Evolutionary conservation across 2,888 invertebrate species (phyloP).

Genomic region (Aspidapion aeneum): DNA sequence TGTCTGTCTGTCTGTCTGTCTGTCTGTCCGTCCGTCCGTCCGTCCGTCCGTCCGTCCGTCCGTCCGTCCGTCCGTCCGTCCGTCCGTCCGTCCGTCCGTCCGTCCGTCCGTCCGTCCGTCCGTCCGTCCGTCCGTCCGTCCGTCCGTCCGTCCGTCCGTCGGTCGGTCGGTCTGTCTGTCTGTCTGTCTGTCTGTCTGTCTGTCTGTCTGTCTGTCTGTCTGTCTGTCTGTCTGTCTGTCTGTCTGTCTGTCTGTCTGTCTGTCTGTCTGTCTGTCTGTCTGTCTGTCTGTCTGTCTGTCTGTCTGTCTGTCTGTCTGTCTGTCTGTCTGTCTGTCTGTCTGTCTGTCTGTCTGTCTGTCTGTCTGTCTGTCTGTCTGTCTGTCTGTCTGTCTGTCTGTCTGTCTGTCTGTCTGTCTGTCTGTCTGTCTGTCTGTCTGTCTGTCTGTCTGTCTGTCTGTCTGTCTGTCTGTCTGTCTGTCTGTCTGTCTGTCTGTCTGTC

Average conservation of each 20-base stretch:
- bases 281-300: too few species aligned
- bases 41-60: conserved; percentile 15
- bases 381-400: conserved; percentile 17
- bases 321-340: too few species aligned
- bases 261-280: conserved; percentile 17
- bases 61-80: conserved; percentile 15
- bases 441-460: too few species aligned
- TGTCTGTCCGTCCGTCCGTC: too few species aligned
- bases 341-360: conserved; percentile 14
- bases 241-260: conserved; percentile 18
- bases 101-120: conserved; percentile 16
- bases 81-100: conserved; percentile 15
- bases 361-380: conserved; percentile 16
- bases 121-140: conserved; percentile 15
- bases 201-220: conserved; percentile 18
- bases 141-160: too few species aligned
- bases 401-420: conserved; percentile 17
- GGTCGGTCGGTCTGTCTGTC: too few species aligned
- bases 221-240: conserved; percentile 18
- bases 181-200: conserved; percentile 17
- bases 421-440: conserved; percentile 16
- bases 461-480: conserved; percentile 16
- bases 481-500: conserved; percentile 12
- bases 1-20: conserved; percentile 15
- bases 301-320: conserved; percentile 10